phyloP scores from a whole-genome alignment of 2,113 vertebrate species.

The Bagarius yarrelli region DNA sequence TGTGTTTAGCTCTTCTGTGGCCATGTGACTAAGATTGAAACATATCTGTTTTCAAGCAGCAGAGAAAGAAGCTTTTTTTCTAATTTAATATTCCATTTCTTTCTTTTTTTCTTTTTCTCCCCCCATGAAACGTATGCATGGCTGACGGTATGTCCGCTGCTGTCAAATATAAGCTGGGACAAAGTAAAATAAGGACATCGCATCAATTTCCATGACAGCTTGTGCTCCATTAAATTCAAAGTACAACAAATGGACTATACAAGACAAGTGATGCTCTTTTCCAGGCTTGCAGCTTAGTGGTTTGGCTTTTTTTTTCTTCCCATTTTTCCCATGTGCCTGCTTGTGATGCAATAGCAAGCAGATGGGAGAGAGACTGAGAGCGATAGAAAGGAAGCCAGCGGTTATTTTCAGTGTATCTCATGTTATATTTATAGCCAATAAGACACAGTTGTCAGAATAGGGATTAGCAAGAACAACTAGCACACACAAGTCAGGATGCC shows the following conservation, averaged over 20 bases:
- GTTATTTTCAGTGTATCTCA: slow-evolving; percentile 74
- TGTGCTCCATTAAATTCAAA: not conserved
- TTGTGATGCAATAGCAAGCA: slow-evolving; percentile 60
- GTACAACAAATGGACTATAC: not conserved
- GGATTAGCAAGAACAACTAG: slow-evolving; percentile 72
- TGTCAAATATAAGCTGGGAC: not conserved
- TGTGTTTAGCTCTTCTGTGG: slow-evolving; percentile 23
- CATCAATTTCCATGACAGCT: slow-evolving; percentile 1
- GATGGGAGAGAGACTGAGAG: slow-evolving; percentile 52
- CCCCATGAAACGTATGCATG: not conserved
- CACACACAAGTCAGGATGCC: slow-evolving; percentile 40
- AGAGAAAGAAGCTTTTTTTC: slow-evolving; percentile 1
- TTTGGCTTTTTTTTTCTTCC: not conserved
- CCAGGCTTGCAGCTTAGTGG: not conserved
- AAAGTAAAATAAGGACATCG: not conserved
- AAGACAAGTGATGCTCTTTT: slow-evolving; percentile 6
- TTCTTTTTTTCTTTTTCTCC: not conserved
- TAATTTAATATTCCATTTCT: slow-evolving; percentile 3
- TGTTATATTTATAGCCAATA: slow-evolving; percentile 81
- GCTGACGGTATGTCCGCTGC: not conserved
- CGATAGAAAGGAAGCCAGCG: slow-evolving; percentile 45
- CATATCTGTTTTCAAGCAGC: not conserved
- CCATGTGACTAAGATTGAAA: slow-evolving; percentile 20
- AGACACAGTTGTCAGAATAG: slow-evolving; percentile 72
- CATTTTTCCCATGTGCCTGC: slow-evolving; percentile 34